Conservation (phyloP, 2,888 invertebrate species). For the Epicampocera succincta region DNA sequence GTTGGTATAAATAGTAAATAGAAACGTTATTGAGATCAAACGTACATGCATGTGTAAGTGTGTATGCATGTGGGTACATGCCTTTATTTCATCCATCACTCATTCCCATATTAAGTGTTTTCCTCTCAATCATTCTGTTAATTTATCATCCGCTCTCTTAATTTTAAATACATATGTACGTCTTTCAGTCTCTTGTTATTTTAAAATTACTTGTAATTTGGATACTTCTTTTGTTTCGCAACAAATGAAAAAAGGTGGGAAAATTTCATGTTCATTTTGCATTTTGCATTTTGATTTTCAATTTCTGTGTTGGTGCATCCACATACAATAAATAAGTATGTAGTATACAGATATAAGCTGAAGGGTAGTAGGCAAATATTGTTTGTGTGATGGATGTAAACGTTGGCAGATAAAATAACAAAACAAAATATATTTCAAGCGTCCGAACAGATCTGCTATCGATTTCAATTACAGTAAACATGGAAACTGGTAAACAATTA, state of each 20-base stretch:
- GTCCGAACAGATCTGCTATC: too few species aligned
- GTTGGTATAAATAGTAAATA: too few species aligned
- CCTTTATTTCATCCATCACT: not conserved
- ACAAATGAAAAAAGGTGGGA: conserved; percentile 24
- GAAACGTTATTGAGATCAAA: too few species aligned
- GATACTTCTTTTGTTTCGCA: conserved; percentile 10
- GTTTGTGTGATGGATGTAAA: not conserved
- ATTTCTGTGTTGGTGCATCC: conserved; percentile 20
- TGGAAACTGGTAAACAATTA: too few species aligned
- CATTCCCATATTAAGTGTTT: not conserved
- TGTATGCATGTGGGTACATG: too few species aligned
- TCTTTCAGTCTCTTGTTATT: conserved; percentile 19
- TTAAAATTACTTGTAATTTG: conserved; percentile 21
- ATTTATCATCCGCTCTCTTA: conserved; percentile 18
- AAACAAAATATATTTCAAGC: too few species aligned
- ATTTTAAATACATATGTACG: not conserved
- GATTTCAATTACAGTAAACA: too few species aligned
- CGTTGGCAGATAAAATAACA: too few species aligned
- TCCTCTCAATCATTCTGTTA: not conserved
- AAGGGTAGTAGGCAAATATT: not conserved
- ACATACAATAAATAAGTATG: not conserved
- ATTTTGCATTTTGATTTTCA: not conserved
- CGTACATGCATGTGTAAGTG: too few species aligned
- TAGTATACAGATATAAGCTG: not conserved
- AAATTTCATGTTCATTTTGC: conserved; percentile 26